Evolutionary conservation across 1,140 invertebrate species (phyloP).

Genomic region (Leptopilina clavipes): DNA sequence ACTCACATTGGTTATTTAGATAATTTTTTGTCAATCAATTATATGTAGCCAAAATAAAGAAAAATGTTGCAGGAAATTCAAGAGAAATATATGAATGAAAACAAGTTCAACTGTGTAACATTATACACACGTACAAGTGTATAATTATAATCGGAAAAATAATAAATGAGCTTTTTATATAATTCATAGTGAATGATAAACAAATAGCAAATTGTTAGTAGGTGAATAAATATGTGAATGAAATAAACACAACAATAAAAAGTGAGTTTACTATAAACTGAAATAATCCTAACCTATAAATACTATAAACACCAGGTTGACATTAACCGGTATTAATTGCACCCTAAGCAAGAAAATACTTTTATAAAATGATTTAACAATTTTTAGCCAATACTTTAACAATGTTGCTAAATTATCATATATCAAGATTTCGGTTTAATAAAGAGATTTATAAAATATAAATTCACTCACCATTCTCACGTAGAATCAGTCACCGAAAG

Average conservation of each 20-base stretch:
- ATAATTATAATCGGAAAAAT: no score
- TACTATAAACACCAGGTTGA: slow-evolving; percentile 6
- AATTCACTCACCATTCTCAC: slow-evolving; percentile 65
- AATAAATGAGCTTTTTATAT: no score
- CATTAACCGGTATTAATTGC: slow-evolving; percentile 9
- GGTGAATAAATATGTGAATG: not conserved
- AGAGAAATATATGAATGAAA: no score
- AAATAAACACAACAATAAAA: not conserved
- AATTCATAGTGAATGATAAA: no score
- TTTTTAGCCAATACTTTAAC: slow-evolving; percentile 6
- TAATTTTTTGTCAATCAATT: not conserved
- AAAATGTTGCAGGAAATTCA: no score
- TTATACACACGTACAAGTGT: no score
- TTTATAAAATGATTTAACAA: not conserved
- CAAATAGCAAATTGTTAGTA: no score
- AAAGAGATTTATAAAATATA: slow-evolving; percentile 55
- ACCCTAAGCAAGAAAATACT: slow-evolving; percentile 15
- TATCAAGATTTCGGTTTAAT: slow-evolving; percentile 54
- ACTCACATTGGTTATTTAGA: not conserved
- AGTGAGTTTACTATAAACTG: not conserved
- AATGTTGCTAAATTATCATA: slow-evolving; percentile 5
- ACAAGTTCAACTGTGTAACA: no score
- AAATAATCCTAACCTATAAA: slow-evolving; percentile 6
- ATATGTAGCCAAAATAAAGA: not conserved
- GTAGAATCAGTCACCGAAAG: slow-evolving; percentile 53